Base-by-base conservation (phyloP, 1,140 invertebrate genomes). In the Helicorthomorpha holstii region DNA sequence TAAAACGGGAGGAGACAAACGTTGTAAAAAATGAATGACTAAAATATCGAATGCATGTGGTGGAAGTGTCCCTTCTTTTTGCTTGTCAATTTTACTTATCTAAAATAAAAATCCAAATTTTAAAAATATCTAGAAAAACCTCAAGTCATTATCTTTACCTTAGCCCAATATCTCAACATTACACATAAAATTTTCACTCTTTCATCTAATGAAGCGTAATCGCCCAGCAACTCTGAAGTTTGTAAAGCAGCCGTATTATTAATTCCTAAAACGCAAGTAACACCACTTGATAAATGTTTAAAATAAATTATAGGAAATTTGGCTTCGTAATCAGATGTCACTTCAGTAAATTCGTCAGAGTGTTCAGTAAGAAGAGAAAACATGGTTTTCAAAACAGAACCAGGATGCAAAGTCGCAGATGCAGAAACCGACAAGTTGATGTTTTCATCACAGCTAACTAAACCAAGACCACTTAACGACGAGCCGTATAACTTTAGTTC, bases 1-100 rank as follows among this genome's bases (percentile, higher is more conserved):
- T 25, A 69, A 50, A 1, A 69, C 59, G 27, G 65, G 65, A 7
- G 61, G 60, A 2, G 53, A 53, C n/a, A 50, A 47, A 46, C 62
- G 61, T 57, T 68, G 67, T 7, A 69, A 56, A 54, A 59, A 70
- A 50, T 61, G 67, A 4, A 70, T 59, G 4, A 61, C 54, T 64
- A 70, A 64, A 47, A 70, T 45, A 14, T 25, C 43, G 42, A 60
- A 62, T 27, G 59, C 58, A 53, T 67, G 64, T 0, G 66, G 55
- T 4, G 67, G 67, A 19, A 70, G 46, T 22, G 66, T 63, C 4
- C 67, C 67, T 44, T 59, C 58, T 21, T 63, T 56, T 48, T 66
- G 64, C 24, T 56, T 51, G 51, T 70, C 68, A 23, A 69, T 52
- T 14, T 58, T 51, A 57, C 65, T 67, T 2, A 67, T 47, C 65